A percentile compares a stretch with the other conserved stretches of the same genome.
These are phyloP conservation scores for Philaethria dido DNA, from an alignment of 2,888 invertebrate species.

Conservation along the genomic window DNA sequence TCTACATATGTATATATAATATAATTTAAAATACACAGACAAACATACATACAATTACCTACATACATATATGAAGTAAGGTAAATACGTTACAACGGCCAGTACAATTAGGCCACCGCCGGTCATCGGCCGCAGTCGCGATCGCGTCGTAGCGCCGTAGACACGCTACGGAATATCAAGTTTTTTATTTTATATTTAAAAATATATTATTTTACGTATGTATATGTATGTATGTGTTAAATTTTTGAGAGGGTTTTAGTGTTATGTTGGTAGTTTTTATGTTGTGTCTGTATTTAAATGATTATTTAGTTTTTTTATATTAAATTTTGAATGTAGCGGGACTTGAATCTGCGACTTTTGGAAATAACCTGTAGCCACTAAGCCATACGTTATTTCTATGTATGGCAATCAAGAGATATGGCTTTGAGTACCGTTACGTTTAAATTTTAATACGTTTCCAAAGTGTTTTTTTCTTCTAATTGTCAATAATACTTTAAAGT, in stretches of 20 bases:
- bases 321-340: too few species aligned
- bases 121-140: slow-evolving; percentile 49
- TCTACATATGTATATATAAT: background rate
- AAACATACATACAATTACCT: background rate
- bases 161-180: slow-evolving; percentile 41
- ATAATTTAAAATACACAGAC: background rate
- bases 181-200: slow-evolving; percentile 9
- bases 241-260: background rate
- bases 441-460: too few species aligned
- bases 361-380: too few species aligned
- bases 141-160: slow-evolving; percentile 44
- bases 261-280: too few species aligned
- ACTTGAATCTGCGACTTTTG: too few species aligned
- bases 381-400: too few species aligned
- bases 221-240: background rate
- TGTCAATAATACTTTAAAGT: too few species aligned
- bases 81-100: slow-evolving; percentile 20
- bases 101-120: slow-evolving; percentile 29
- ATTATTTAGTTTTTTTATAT: too few species aligned
- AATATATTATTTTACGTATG: background rate
- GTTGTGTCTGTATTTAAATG: too few species aligned
- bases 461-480: too few species aligned
- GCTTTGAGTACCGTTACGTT: too few species aligned
- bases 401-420: too few species aligned
- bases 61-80: background rate